These are phyloP conservation scores for Anomalospiza imberbis DNA, from an alignment of 2,797 vertebrate genomes.

Conservation along the genomic window DNA sequence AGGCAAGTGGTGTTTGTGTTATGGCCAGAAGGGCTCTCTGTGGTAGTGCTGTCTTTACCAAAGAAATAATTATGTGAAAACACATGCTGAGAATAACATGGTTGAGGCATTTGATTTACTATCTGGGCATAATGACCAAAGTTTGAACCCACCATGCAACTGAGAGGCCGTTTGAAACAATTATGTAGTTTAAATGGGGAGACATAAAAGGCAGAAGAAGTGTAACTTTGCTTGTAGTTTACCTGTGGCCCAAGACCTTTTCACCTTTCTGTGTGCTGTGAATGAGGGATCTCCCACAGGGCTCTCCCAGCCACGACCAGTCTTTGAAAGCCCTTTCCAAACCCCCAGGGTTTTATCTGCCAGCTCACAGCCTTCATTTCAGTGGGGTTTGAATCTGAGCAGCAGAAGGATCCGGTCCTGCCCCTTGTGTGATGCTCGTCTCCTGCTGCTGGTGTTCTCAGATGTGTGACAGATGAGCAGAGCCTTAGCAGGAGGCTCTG, in stretches of 20 bases:
- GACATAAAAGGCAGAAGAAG: constrained; percentile 35
- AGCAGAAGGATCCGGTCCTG: not conserved
- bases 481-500: not conserved
- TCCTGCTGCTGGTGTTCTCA: not conserved
- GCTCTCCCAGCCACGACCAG: not conserved
- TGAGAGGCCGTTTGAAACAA: constrained; percentile 39
- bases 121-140: constrained; percentile 39
- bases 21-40: not conserved
- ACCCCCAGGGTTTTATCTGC: not conserved
- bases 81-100: constrained; percentile 36
- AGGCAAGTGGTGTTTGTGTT: not conserved
- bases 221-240: not conserved
- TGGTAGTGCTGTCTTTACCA: not conserved
- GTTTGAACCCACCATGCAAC: constrained; percentile 36
- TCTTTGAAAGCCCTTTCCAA: not conserved
- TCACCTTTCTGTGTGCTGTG: not conserved
- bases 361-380: not conserved
- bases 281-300: not conserved
- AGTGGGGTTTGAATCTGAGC: not conserved
- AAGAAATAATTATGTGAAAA: constrained; percentile 8
- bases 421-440: accelerated
- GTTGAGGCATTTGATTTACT: constrained; percentile 56
- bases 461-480: not conserved
- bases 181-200: constrained; percentile 4
- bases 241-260: not conserved